Conservation (phyloP, 1,140 invertebrate genomes). For the Sogatella furcifera region DNA sequence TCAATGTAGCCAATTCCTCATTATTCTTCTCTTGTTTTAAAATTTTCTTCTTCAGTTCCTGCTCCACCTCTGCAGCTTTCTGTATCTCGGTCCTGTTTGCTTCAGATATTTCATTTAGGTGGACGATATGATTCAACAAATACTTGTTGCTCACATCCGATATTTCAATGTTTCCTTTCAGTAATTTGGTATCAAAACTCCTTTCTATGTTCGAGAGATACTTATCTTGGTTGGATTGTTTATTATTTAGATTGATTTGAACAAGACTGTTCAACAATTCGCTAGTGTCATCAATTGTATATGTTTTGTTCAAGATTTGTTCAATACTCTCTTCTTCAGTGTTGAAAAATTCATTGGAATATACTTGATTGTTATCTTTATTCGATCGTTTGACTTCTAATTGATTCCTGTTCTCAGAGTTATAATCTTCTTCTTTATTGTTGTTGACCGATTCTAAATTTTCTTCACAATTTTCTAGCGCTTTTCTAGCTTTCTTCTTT, state of each 20-base stretch:
- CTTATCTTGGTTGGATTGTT: constrained; percentile 4
- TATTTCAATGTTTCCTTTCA: constrained; percentile 41
- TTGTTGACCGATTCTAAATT: not conserved
- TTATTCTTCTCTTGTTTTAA: constrained; percentile 82
- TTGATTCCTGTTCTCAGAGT: not conserved
- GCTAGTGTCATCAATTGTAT: not conserved
- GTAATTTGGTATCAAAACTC: not conserved
- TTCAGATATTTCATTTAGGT: constrained; percentile 40
- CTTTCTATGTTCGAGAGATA: constrained; percentile 5
- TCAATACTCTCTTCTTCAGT: constrained; percentile 14
- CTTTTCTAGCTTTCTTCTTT: constrained; percentile 21
- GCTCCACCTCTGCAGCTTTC: constrained; percentile 61
- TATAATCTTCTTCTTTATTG: not conserved
- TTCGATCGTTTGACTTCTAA: not conserved
- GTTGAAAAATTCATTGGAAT: constrained; percentile 10
- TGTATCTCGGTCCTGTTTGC: constrained; percentile 37
- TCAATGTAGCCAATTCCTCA: constrained; percentile 71
- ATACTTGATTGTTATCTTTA: constrained; percentile 8
- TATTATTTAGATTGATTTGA: not conserved
- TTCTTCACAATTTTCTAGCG: not conserved
- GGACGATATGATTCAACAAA: too few relatives aligned
- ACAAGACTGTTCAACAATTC: not conserved
- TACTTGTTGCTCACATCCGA: constrained; percentile 42
- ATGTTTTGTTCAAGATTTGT: not conserved
- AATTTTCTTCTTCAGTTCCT: constrained; percentile 77